A percentile compares a stretch with the other conserved stretches of the same genome.
Conservation (phyloP, 2,797 vertebrate genomes). For the Microcaecilia unicolor region DNA sequence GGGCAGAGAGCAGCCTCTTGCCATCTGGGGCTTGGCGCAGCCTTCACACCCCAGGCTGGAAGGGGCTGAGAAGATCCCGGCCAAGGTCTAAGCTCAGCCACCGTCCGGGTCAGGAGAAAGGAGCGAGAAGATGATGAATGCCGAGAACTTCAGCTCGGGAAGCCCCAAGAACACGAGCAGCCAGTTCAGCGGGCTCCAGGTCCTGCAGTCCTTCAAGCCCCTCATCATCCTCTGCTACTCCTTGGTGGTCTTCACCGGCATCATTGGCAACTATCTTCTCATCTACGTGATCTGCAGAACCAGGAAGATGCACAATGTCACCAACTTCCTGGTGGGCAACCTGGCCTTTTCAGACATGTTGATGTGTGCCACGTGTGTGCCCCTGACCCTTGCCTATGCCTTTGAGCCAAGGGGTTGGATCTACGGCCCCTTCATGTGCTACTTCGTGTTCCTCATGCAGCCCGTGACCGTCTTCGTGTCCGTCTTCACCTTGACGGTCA, state of each 20-base stretch:
- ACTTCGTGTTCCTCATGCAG: slow-evolving; percentile 40
- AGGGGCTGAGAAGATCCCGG: no score
- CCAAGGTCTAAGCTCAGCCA: no score
- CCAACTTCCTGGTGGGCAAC: slow-evolving; percentile 51
- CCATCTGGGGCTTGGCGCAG: no score
- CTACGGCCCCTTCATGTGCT: slow-evolving; percentile 37
- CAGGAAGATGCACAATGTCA: slow-evolving; percentile 45
- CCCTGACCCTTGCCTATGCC: slow-evolving; percentile 28
- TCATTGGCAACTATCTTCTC: slow-evolving; percentile 44
- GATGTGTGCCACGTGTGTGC: slow-evolving; percentile 38
- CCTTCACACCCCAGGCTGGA: no score
- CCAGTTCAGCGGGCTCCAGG: slow-evolving; percentile 42
- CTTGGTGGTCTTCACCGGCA: slow-evolving; percentile 35
- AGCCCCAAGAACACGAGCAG: slow-evolving; percentile 34
- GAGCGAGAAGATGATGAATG: no score
- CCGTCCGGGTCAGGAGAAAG: no score
- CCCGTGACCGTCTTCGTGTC: slow-evolving; percentile 29
- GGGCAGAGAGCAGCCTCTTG: no score
- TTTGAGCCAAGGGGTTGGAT: slow-evolving; percentile 36
- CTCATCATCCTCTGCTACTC: slow-evolving; percentile 45
- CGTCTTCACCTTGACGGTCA: slow-evolving; percentile 35
- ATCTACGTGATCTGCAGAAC: slow-evolving; percentile 44
- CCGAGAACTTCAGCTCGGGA: no score
- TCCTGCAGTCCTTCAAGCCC: slow-evolving; percentile 43
- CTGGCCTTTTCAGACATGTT: slow-evolving; percentile 46